Conservation (phyloP, 2,797 vertebrate species). For the Phrynocephalus vlangalii region DNA sequence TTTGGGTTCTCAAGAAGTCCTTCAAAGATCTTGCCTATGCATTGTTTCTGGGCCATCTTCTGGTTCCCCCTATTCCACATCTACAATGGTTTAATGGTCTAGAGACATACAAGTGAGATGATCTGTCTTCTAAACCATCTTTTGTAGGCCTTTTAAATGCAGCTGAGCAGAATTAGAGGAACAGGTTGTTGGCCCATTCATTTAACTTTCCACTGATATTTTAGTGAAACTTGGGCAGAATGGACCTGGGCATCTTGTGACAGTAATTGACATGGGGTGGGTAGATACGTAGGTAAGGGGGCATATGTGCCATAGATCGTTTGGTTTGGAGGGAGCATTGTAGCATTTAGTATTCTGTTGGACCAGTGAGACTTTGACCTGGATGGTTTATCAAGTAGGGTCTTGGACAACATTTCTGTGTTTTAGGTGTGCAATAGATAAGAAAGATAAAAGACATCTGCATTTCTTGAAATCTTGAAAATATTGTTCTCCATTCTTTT, state of each 20-base stretch:
- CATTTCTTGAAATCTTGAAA: neutral
- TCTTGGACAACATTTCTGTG: neutral
- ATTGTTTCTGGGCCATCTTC: neutral
- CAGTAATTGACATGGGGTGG: neutral
- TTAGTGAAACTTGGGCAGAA: neutral
- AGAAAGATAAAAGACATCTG: neutral
- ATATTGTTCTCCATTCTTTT: neutral
- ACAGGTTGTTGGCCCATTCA: fast-evolving
- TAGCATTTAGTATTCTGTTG: neutral
- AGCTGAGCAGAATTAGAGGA: neutral
- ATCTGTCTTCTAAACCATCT: neutral
- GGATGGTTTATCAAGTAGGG: no score
- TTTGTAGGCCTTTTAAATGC: neutral
- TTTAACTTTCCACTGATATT: neutral
- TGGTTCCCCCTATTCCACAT: neutral
- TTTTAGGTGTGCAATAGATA: neutral
- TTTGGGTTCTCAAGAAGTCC: neutral
- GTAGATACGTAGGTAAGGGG: neutral
- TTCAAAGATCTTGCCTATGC: neutral
- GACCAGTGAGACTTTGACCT: neutral
- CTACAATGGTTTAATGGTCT: neutral
- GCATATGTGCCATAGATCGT: neutral
- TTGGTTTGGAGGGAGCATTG: neutral
- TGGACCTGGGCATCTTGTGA: neutral
- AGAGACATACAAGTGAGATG: neutral